Percentiles rank a stretch among this genome's conserved stretches.
Evolutionary conservation across 2,888 invertebrate species (phyloP).

Genomic region (Bellardia bayeri): DNA sequence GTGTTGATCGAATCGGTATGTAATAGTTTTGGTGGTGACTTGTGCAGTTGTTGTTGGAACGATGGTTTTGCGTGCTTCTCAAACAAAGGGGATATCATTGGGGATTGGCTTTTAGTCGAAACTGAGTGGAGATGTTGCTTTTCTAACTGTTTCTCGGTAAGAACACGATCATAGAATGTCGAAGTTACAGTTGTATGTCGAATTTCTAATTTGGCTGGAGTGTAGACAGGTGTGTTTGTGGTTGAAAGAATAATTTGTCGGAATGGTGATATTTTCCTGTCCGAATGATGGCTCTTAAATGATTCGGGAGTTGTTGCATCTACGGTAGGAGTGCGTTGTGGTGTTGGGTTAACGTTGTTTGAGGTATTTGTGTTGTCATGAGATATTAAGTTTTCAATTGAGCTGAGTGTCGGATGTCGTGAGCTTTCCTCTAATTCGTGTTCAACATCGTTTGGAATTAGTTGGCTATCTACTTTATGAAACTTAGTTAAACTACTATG

Average conservation of each 20-base stretch:
- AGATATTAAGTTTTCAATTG: conserved; percentile 69
- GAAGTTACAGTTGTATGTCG: conserved; percentile 84
- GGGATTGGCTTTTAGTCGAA: conserved; percentile 75
- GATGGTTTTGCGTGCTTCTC: conserved; percentile 41
- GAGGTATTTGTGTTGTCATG: conserved; percentile 74
- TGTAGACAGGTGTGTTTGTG: conserved; percentile 80
- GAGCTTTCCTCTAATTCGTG: conserved; percentile 61
- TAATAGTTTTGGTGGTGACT: conserved; percentile 61
- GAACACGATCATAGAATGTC: conserved; percentile 84
- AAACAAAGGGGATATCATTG: conserved; percentile 66
- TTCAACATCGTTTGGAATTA: conserved; percentile 77
- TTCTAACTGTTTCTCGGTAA: conserved; percentile 83
- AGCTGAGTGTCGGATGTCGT: conserved; percentile 75
- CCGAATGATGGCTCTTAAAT: conserved; percentile 64
- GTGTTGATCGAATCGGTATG: conserved; percentile 41
- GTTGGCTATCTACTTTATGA: conserved; percentile 84
- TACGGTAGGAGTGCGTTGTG: conserved; percentile 63
- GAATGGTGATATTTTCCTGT: conserved; percentile 78
- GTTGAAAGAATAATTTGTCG: conserved; percentile 77
- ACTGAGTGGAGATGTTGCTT: conserved; percentile 76
- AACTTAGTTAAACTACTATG: conserved; percentile 83
- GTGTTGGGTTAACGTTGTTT: conserved; percentile 61
- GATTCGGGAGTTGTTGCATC: conserved; percentile 47
- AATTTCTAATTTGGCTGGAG: conserved; percentile 82
- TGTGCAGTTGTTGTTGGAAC: conserved; percentile 42